Conservation (phyloP, 2,113 vertebrate genomes). For the Tretioscincus oriximinensis region DNA sequence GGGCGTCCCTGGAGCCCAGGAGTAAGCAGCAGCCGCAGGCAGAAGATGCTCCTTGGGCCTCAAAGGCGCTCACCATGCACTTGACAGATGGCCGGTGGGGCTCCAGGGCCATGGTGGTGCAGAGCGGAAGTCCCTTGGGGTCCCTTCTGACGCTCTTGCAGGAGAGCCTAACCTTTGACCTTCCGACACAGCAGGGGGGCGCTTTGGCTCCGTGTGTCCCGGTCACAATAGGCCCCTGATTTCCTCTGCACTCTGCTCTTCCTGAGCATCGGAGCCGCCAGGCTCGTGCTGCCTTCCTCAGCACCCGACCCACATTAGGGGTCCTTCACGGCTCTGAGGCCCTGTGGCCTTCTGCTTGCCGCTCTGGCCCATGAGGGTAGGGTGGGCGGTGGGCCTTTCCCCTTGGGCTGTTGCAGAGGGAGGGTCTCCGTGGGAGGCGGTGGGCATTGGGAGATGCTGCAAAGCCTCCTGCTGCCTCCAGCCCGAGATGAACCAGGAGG, state of each 20-base stretch:
- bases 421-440: background rate
- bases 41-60: slow-evolving; percentile 41
- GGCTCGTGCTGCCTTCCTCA: fast-evolving
- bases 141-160: too few species aligned
- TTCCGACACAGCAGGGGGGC: too few species aligned
- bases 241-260: background rate
- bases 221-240: too few species aligned
- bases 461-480: background rate
- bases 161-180: background rate
- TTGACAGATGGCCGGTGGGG: slow-evolving; percentile 57
- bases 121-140: background rate
- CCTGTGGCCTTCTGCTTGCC: background rate
- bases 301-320: too few species aligned
- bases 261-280: too few species aligned
- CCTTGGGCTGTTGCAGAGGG: background rate
- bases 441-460: background rate
- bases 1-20: background rate
- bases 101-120: slow-evolving; percentile 28
- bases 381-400: too few species aligned
- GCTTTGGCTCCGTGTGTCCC: background rate
- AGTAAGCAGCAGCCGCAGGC: slow-evolving; percentile 21
- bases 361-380: background rate
- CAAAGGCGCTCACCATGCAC: slow-evolving; percentile 60
- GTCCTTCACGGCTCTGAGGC: background rate
- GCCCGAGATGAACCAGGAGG: background rate